These are phyloP conservation scores for Rhogogaster chlorosoma DNA, from an alignment of 2,888 invertebrate genomes.

Conservation along the genomic window DNA sequence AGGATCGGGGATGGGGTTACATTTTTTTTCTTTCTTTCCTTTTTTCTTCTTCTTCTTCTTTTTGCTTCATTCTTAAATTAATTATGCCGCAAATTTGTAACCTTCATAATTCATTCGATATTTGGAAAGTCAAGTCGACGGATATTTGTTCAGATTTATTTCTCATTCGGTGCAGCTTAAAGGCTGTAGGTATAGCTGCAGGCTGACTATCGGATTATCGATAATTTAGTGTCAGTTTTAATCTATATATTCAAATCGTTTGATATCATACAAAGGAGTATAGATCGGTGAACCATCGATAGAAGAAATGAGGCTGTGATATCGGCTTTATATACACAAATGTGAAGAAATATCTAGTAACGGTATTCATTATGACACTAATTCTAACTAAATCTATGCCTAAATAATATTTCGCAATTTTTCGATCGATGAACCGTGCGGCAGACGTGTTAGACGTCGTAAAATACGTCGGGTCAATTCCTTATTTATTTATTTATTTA, in stretches of 20 bases:
- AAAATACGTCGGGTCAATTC: constrained; percentile 68
- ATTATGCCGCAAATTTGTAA: background rate
- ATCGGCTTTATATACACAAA: background rate
- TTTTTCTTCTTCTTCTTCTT: background rate
- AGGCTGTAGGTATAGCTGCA: background rate
- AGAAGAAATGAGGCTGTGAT: background rate
- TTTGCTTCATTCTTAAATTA: background rate
- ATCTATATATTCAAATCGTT: constrained; percentile 6
- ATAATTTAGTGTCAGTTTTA: constrained; percentile 13
- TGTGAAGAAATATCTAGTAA: constrained; percentile 31
- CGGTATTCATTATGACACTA: constrained; percentile 48
- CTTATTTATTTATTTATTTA: constrained; percentile 63
- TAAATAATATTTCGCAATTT: constrained; percentile 40
- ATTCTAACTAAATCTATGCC: constrained; percentile 37
- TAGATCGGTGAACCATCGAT: background rate
- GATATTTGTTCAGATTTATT: background rate
- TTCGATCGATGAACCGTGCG: constrained; percentile 51
- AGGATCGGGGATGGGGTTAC: background rate
- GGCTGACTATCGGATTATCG: background rate
- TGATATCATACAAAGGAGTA: background rate
- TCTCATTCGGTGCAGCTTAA: background rate
- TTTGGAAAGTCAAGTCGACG: background rate
- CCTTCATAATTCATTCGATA: background rate
- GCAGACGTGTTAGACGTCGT: constrained; percentile 50
- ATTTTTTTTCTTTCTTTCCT: background rate